Evolutionary conservation across 2,797 vertebrate genomes (phyloP).

Genomic region (Hapalemur alaotrensis): DNA sequence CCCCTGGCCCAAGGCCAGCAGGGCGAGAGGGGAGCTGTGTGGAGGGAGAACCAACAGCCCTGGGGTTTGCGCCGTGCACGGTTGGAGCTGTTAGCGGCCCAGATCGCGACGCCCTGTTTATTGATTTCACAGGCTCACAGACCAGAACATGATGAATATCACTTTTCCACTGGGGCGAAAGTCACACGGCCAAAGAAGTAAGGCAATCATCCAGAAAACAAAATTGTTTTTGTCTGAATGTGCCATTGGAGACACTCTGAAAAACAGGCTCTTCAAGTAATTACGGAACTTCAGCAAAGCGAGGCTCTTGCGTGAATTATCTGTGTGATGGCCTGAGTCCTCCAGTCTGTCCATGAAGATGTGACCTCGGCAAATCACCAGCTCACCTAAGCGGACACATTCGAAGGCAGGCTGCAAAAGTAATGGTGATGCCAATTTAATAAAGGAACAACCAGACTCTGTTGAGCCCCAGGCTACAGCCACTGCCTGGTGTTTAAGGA

Average conservation of each 20-base stretch:
- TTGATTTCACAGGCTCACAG: slow-evolving; percentile 18
- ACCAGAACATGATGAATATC: slow-evolving; percentile 34
- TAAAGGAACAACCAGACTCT: not conserved
- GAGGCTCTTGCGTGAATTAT: not conserved
- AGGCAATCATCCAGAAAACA: slow-evolving; percentile 50
- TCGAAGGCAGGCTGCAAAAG: accelerated
- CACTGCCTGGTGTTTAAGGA: not conserved
- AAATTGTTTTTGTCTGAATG: slow-evolving; percentile 48
- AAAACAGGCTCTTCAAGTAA: slow-evolving; percentile 32
- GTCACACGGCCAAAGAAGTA: not conserved
- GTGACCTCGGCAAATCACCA: not conserved
- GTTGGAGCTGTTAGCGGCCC: not conserved
- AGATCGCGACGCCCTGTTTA: not conserved
- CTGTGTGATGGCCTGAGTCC: not conserved
- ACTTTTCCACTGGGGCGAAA: slow-evolving; percentile 14
- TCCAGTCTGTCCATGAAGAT: not conserved
- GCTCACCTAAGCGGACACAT: not conserved
- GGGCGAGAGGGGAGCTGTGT: accelerated
- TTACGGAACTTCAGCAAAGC: not conserved
- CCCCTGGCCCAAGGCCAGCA: not conserved
- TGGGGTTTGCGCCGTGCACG: not conserved
- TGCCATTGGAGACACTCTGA: not conserved
- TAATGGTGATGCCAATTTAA: not conserved
- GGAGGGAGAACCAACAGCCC: not conserved
- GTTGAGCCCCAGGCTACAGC: not conserved